Conservation (phyloP, 2,888 invertebrate species). For the Ichneumoninae sp. region DNA sequence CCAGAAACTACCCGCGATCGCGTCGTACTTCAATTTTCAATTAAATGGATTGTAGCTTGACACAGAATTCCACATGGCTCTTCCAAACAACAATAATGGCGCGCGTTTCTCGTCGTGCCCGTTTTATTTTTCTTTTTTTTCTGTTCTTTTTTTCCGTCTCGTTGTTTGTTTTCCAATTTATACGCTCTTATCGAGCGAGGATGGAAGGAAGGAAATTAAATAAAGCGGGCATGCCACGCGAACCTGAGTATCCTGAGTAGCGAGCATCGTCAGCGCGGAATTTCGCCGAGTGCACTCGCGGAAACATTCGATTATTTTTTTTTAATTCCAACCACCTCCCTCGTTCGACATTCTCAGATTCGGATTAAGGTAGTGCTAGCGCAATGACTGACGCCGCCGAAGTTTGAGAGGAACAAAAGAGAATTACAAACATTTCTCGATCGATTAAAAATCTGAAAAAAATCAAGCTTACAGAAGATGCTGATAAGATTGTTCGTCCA, state of each 20-base stretch:
- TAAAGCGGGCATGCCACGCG: slow-evolving; percentile 29
- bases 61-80: slow-evolving; percentile 23
- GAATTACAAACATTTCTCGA: too few species aligned
- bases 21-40: slow-evolving; percentile 41
- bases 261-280: slow-evolving; percentile 30
- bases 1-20: slow-evolving; percentile 13
- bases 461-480: too few species aligned
- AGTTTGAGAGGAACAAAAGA: too few species aligned
- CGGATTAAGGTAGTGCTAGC: not conserved
- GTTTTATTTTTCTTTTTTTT: not conserved
- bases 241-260: slow-evolving; percentile 7
- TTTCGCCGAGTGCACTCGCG: slow-evolving; percentile 24
- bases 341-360: not conserved
- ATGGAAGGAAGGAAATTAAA: slow-evolving; percentile 33
- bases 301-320: slow-evolving; percentile 32
- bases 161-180: not conserved
- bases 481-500: too few species aligned
- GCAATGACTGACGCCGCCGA: too few species aligned
- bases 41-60: slow-evolving; percentile 43
- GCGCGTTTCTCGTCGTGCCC: slow-evolving; percentile 15
- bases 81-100: slow-evolving; percentile 38
- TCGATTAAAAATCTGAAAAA: too few species aligned
- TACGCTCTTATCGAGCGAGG: slow-evolving; percentile 16
- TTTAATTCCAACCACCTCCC: not conserved
- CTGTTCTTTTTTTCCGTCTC: not conserved